phyloP scores from a whole-genome alignment of 2,797 vertebrate species.

The Gambelia wislizenii region DNA sequence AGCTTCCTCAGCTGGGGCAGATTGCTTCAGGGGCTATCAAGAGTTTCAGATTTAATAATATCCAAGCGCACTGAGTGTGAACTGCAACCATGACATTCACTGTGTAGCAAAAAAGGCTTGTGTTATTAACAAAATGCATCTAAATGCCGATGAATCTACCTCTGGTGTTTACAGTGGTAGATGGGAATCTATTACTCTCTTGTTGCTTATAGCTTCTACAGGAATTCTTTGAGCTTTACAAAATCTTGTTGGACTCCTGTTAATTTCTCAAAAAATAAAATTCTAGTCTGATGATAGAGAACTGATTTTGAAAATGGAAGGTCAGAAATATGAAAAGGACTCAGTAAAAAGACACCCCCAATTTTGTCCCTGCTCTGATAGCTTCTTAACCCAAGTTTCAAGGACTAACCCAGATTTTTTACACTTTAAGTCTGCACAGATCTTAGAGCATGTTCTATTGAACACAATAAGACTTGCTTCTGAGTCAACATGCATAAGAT shows the following conservation, averaged over 20 bases:
- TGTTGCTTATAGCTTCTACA: not conserved
- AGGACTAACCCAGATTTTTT: not conserved
- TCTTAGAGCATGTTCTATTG: too few relatives aligned
- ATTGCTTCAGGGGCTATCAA: not conserved
- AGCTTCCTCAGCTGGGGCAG: not conserved
- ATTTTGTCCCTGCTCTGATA: not conserved
- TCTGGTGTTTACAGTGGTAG: too few relatives aligned
- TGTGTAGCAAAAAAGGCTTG: not conserved
- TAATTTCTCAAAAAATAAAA: not conserved
- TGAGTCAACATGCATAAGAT: not conserved
- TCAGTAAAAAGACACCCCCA: not conserved
- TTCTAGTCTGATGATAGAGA: not conserved
- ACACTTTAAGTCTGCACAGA: not conserved
- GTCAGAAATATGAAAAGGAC: not conserved
- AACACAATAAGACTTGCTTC: not conserved
- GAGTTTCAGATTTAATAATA: not conserved
- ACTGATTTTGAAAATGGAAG: not conserved
- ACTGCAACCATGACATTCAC: not conserved
- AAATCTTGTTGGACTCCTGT: not conserved
- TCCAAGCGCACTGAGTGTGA: not conserved
- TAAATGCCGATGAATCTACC: not conserved
- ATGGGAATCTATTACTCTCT: not conserved
- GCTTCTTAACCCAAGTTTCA: not conserved
- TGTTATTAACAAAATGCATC: not conserved
- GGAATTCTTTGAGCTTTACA: not conserved